phyloP scores from a whole-genome alignment of 2,888 invertebrate species.

The Leptinotarsa tumamoca region DNA sequence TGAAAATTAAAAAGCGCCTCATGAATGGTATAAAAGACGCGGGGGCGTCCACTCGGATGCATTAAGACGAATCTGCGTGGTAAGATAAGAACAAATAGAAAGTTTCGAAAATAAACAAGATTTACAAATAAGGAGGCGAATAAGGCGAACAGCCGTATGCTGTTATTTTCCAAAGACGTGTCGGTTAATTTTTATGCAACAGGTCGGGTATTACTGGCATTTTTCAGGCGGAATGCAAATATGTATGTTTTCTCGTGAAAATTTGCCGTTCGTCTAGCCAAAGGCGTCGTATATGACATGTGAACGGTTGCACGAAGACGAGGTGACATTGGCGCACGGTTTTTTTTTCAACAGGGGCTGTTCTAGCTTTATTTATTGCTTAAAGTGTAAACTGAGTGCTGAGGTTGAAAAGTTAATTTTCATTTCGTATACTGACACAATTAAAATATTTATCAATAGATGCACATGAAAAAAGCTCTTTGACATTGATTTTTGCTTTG shows the following conservation, averaged over 20 bases:
- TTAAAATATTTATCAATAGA: too few relatives aligned
- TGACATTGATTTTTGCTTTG: too few relatives aligned
- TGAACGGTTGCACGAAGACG: constrained; percentile 36
- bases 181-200: constrained; percentile 41
- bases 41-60: constrained; percentile 46
- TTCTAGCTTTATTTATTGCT: too few relatives aligned
- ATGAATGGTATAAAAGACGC: constrained; percentile 47
- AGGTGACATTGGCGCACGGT: constrained; percentile 17
- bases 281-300: constrained; percentile 45
- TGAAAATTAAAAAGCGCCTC: constrained; percentile 47
- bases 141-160: constrained; percentile 36
- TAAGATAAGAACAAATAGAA: constrained; percentile 51
- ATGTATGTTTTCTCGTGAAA: constrained; percentile 34
- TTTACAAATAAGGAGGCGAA: constrained; percentile 52
- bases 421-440: too few relatives aligned
- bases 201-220: constrained; percentile 35
- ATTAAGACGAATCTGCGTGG: constrained; percentile 44
- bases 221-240: constrained; percentile 40
- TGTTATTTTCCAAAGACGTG: constrained; percentile 37
- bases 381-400: too few relatives aligned
- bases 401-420: too few relatives aligned
- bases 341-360: neutral
- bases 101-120: constrained; percentile 50
- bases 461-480: too few relatives aligned
- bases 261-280: constrained; percentile 35